These are phyloP conservation scores for Terebella lapidaria DNA, from an alignment of 2,888 invertebrate genomes.

Conservation along the genomic window DNA sequence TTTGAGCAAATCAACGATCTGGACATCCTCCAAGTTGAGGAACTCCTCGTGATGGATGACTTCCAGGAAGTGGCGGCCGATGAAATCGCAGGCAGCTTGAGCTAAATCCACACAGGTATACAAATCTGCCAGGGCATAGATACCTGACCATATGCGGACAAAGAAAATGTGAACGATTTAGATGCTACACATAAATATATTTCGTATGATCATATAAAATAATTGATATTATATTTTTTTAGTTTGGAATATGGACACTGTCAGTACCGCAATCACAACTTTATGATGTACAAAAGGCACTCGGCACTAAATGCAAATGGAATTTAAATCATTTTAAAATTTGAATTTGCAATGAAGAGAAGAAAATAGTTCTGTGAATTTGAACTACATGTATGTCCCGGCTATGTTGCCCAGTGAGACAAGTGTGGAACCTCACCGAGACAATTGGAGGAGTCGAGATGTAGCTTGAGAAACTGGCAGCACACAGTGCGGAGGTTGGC, in stretches of 20 bases:
- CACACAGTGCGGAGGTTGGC: slow-evolving; percentile 38
- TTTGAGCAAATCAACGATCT: slow-evolving; percentile 35
- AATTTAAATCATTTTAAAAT: too few species aligned
- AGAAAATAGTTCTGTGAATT: too few species aligned
- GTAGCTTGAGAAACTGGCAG: slow-evolving; percentile 45
- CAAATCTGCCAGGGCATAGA: slow-evolving; percentile 47
- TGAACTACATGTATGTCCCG: too few species aligned
- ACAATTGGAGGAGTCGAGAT: slow-evolving; percentile 45
- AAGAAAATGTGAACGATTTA: slow-evolving; percentile 2
- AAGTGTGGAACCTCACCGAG: slow-evolving; percentile 45
- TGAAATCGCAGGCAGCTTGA: slow-evolving; percentile 37
- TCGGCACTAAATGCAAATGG: too few species aligned
- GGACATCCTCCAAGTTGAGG: slow-evolving; percentile 38
- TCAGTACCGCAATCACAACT: not conserved
- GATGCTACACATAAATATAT: too few species aligned
- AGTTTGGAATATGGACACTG: too few species aligned
- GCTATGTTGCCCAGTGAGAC: too few species aligned
- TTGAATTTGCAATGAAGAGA: too few species aligned
- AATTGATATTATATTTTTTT: too few species aligned
- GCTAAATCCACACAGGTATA: slow-evolving; percentile 47
- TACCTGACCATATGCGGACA: too few species aligned
- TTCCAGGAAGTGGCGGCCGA: slow-evolving; percentile 46
- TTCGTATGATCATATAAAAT: too few species aligned
- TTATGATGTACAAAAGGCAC: too few species aligned
- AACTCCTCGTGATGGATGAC: slow-evolving; percentile 47